Conservation (phyloP, 2,797 vertebrate species). For the Paguma larvata region DNA sequence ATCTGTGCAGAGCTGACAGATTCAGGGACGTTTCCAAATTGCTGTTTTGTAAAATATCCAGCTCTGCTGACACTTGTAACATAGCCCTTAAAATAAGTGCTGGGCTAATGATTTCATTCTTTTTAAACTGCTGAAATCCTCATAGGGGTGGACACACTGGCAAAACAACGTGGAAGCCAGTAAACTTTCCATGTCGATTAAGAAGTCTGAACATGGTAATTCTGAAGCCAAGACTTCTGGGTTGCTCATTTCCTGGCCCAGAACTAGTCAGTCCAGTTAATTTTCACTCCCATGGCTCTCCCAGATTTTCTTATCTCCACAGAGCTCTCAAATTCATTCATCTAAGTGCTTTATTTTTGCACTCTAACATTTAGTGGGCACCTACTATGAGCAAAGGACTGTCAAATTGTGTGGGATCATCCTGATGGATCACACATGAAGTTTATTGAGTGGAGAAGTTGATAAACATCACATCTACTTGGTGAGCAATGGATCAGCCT, state of each 20-base stretch:
- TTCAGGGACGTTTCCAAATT: neutral
- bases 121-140: constrained; percentile 18
- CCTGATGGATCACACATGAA: neutral
- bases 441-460: neutral
- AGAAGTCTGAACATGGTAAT: neutral
- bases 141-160: neutral
- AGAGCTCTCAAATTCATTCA: neutral
- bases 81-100: neutral
- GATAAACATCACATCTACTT: neutral
- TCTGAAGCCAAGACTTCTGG: neutral
- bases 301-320: constrained; percentile 31
- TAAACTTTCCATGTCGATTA: neutral
- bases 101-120: constrained; percentile 22
- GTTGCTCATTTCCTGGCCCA: neutral
- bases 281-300: neutral
- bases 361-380: neutral
- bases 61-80: neutral
- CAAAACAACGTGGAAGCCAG: neutral
- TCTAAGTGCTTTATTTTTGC: neutral
- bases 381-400: neutral
- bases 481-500: neutral
- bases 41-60: neutral
- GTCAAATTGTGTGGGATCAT: neutral
- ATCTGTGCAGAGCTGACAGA: neutral
- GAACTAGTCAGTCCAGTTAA: neutral